Evolutionary conservation across 2,797 vertebrate genomes (phyloP).

Genomic region (Galaxias olidus): DNA sequence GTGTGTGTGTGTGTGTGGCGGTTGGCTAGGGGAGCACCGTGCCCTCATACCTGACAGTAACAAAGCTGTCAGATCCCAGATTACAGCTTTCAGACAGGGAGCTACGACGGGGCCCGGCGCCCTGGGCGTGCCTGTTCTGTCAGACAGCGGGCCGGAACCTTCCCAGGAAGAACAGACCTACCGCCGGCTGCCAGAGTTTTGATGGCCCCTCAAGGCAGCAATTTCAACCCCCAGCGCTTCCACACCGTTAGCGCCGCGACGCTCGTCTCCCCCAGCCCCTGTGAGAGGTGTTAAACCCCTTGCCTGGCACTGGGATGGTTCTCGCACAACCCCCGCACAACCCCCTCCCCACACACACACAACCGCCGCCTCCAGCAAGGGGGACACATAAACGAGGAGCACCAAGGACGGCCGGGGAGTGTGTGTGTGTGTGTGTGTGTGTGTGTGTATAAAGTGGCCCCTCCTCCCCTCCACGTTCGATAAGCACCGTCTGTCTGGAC

Average conservation of each 20-base stretch:
- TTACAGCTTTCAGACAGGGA: conserved; percentile 37
- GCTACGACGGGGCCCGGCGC: conserved; percentile 18
- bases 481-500: conserved; percentile 14
- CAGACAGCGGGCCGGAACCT: neutral
- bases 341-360: too few relatives aligned
- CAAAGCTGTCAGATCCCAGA: conserved; percentile 42
- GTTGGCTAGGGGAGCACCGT: neutral
- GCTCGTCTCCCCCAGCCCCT: conserved; percentile 31
- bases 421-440: too few relatives aligned
- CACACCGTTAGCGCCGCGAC: conserved; percentile 28
- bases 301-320: conserved; percentile 7
- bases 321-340: too few relatives aligned
- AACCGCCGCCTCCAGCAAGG: too few relatives aligned
- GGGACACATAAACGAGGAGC: neutral
- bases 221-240: conserved; percentile 46
- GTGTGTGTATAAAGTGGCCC: too few relatives aligned
- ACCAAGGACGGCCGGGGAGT: neutral
- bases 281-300: conserved; percentile 30
- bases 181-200: too few relatives aligned
- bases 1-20: neutral
- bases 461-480: too few relatives aligned
- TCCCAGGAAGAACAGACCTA: neutral
- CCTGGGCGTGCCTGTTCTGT: conserved; percentile 16
- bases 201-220: conserved; percentile 12
- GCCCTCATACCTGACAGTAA: conserved; percentile 26